Evolutionary conservation across 2,113 vertebrate genomes (phyloP).

Genomic region (Platichthys stellatus): DNA sequence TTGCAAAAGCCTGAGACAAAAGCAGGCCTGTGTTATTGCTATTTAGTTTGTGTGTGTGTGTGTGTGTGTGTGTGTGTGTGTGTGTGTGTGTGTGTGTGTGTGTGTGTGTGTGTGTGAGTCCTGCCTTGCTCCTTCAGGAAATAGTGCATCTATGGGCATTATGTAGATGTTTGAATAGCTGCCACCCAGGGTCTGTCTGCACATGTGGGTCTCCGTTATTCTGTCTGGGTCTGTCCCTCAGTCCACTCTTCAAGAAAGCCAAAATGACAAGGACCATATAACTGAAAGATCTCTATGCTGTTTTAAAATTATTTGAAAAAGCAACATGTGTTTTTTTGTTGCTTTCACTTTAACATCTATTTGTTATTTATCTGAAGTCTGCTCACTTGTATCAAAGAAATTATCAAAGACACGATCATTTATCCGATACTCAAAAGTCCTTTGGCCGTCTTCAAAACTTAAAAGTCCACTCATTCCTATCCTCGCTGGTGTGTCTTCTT

Average conservation of each 20-base stretch:
- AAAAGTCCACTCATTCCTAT: slow-evolving; percentile 5
- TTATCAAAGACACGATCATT: neutral
- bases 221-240: slow-evolving; percentile 22
- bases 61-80: slow-evolving; percentile 12
- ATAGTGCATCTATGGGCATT: slow-evolving; percentile 70
- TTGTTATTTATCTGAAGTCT: neutral
- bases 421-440: neutral
- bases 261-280: neutral
- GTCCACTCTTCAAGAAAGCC: neutral
- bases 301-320: slow-evolving; percentile 10
- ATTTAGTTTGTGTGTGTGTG: slow-evolving; percentile 49
- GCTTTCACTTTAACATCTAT: neutral
- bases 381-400: neutral
- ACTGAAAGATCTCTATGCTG: neutral
- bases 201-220: slow-evolving; percentile 22
- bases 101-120: slow-evolving; percentile 27
- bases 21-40: slow-evolving; percentile 63
- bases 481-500: neutral
- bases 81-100: slow-evolving; percentile 13
- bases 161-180: slow-evolving; percentile 69
- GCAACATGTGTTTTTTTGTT: neutral
- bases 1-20: slow-evolving; percentile 80
- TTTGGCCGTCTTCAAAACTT: neutral
- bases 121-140: slow-evolving; percentile 62
- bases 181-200: slow-evolving; percentile 65